These are phyloP conservation scores for Baryphthengus martii DNA, from an alignment of 2,113 vertebrate genomes.

Conservation along the genomic window DNA sequence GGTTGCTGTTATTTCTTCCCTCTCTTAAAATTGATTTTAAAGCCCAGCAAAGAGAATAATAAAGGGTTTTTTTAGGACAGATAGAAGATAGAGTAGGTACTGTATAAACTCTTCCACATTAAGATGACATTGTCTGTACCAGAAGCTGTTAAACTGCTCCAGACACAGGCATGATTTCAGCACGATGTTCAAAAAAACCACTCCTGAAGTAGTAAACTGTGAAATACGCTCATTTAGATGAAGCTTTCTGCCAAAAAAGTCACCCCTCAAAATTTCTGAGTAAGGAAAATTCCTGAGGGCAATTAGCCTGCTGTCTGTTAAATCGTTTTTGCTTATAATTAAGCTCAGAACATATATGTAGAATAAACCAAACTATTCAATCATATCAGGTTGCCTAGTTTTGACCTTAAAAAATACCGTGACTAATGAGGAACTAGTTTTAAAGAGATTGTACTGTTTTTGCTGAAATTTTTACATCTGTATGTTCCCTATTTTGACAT, in stretches of 20 bases:
- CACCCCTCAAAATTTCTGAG: not conserved
- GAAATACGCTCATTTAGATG: not conserved
- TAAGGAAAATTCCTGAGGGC: not conserved
- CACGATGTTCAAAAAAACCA: not conserved
- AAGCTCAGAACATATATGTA: not conserved
- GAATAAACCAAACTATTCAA: not conserved
- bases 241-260: not conserved
- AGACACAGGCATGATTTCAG: not conserved
- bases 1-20: not conserved
- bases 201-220: not conserved
- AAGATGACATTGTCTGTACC: not conserved
- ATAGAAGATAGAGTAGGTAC: not conserved
- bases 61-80: not conserved
- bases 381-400: not conserved
- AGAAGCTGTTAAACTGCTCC: not conserved
- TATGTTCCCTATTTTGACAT: not conserved
- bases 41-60: not conserved
- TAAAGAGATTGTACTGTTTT: not conserved
- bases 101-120: not conserved
- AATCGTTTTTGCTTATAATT: not conserved
- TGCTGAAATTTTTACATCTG: not conserved
- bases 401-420: not conserved
- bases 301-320: not conserved
- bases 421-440: not conserved
- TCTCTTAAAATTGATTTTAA: not conserved